Base-by-base conservation (phyloP, 2,797 vertebrate species). In the Pseudochaenichthys georgianus region DNA sequence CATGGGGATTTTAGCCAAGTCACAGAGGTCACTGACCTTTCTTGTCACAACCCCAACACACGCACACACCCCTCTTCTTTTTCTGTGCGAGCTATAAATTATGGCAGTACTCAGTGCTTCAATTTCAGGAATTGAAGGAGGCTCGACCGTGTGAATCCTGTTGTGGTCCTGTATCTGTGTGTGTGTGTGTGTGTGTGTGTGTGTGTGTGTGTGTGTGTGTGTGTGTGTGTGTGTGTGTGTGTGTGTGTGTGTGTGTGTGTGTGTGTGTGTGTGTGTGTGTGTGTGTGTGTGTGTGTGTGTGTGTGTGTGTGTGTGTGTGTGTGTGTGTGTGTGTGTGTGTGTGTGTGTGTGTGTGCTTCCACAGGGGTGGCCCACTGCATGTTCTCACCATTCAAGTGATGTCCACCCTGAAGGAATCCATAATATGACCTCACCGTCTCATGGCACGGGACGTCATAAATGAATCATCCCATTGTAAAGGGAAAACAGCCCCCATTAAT, bases 1-100 rank as follows among this genome's bases (percentile, higher is more conserved):
- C 92, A 77, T 92, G 91, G 95, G 95, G 94, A 95, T 95, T 95
- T 95, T 91, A 90, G 91, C 92, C 92, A 90, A 94, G 94, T 95
- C 93, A 94, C 90, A 86, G 87, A 90, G 94, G 95, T 95, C 94
- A 75, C 78, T 80, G 92, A 94, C 93, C 94, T 85, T 89, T 78
- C 73, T 73, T 87, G 85, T 91, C 80, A 82, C 79, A 84, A 84
- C 70, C 82, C 73, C 47, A 78, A 77, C 78, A 78, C 83, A 78
- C 58, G 79, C 80, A 90, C 73, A 73, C 84, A 88, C 70, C 63
- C 66, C 77, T 77, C 77, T 88, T 88, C 63, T 74, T 80, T 54
- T 76, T 78, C 75, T 83, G 73, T 80, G 85, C 52, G 78, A 88
- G 90, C 86, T 80, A 91, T 95, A 95, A 95, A 95, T 94, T 93